Evolutionary conservation across 2,888 invertebrate genomes (phyloP), one percentile per base, ranked within the genome.

Genomic region (Calameuta pallipes): DNA sequence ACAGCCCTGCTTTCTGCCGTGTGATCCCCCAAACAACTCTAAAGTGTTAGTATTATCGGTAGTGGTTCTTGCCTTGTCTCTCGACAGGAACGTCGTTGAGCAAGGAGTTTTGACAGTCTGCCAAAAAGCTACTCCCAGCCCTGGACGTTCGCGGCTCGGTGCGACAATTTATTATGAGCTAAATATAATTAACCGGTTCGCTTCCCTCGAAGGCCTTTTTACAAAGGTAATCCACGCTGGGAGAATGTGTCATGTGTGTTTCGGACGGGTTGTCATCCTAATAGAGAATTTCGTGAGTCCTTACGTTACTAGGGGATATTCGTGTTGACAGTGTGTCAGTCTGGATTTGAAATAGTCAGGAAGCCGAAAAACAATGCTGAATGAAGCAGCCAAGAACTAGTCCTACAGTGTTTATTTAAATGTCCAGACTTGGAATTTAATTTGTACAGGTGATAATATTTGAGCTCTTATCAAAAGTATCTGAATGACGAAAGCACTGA

Each of bases 1-100:
- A 89, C 90, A 91, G 88, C 69, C 79, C 79, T 70, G 76, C 79
- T 71, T 73, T 69, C 69, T 69, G 86, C 85, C 83, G 75, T 85
- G 87, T 85, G 85, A 86, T 87, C 77, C 33, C 75, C 79, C 75
- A 79, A 81, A 76, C 71, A 34, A 23, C 71, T 71, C 71, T 31
- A 31, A 34, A 71, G 71, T 34, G 71, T 71, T 34, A 34, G 31
- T 34, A 34, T 71, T 34, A 31, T 31, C 71, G 71, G 71, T 34
- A n/a, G 33, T 74, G n/a, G 34, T 74, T 34, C 74, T 74, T n/a
- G 35, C 36, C 35, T 56, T 23, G 56, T 56, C 56, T 56, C 56
- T 23, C n/a, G n/a, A 9, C 56, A 23, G 56, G 23, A 56, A 9
- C 56, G 56, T 56, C 56, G 23, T 56, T 56, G 56, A 56, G 23